Base-by-base conservation (phyloP, 2,797 vertebrate genomes). In the Tragopan temminckii region DNA sequence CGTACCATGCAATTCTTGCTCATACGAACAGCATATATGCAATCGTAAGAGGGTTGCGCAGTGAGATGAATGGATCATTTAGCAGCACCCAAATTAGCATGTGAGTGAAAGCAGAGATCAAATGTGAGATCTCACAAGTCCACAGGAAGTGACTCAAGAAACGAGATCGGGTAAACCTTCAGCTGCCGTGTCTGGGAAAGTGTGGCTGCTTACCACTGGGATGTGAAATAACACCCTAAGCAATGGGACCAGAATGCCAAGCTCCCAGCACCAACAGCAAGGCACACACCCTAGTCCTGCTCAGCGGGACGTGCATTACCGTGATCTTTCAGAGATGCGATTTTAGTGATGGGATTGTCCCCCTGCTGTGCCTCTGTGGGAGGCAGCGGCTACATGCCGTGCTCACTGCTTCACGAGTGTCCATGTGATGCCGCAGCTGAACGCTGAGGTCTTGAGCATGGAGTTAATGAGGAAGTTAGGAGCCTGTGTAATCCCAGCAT, bases 141-240 rank as follows among this genome's bases (percentile, higher is more conserved):
- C 80, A 72, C 55, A 89, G 81, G 90, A 96, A 94, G 91, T 88
- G 23, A 94, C 72, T 96, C 70, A 76, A 90, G 70, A 63, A 92
- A 78, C 18, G 53, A 90, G 76, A 93, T 67, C 5, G 10, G 77
- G 81, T 78, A 72, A 62, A 89, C 48, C 55, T 85, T 64, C 36
- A 61, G 36, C 64, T 88, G 76, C 57, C 52, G 29, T 90, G 74
- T 42, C 81, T 85, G 86, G 80, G 50, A 38, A 21, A 43, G 15
- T 2, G 85, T 87, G 53, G 55, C 55, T 62, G 75, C 88, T 85
- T 8, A 4, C 52, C 40, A 14, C 7, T 1, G 0, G 59, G 71
- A 62, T 55, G 46, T 31, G 46, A 52, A 80, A 8, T 13, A 58
- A 66, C 52, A 38, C 43, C 66, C 82, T 86, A 91, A 42, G 79